These are phyloP conservation scores for Acanthisitta chloris DNA, from an alignment of 2,113 vertebrate species.

Conservation along the genomic window DNA sequence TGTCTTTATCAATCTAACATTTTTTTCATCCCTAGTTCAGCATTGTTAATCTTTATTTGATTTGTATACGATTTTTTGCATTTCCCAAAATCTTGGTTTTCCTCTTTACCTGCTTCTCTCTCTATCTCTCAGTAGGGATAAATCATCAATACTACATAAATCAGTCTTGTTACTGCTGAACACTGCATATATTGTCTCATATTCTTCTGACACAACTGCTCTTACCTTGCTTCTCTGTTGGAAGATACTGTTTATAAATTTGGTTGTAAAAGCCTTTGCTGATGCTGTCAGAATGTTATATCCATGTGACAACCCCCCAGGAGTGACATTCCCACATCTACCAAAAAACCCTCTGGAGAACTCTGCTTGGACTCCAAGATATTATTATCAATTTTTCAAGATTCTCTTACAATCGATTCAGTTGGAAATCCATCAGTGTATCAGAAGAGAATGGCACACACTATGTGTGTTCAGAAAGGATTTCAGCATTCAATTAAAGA, in stretches of 20 bases:
- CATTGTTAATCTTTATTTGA: background rate
- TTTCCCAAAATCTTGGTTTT: background rate
- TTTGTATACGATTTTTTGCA: background rate
- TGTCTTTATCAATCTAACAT: background rate
- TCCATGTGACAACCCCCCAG: accelerated
- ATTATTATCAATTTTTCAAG: background rate
- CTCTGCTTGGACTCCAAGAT: background rate
- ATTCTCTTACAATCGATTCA: background rate
- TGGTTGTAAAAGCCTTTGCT: background rate
- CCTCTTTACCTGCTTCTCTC: background rate
- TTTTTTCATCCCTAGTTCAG: background rate
- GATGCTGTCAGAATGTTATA: background rate
- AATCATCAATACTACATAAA: background rate
- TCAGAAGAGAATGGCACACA: background rate
- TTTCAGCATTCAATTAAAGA: background rate
- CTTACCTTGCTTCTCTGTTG: background rate
- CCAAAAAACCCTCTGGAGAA: background rate
- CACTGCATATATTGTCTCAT: background rate
- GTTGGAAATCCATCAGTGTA: background rate
- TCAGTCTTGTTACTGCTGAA: background rate
- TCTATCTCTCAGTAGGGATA: background rate
- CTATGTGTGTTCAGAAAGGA: background rate
- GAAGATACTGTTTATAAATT: background rate
- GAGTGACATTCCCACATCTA: background rate
- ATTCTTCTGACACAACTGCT: background rate